A percentile compares a stretch with the other conserved stretches of the same genome.
These are phyloP conservation scores for Ladona fulva DNA, from an alignment of 1,140 invertebrate genomes.

Conservation along the genomic window DNA sequence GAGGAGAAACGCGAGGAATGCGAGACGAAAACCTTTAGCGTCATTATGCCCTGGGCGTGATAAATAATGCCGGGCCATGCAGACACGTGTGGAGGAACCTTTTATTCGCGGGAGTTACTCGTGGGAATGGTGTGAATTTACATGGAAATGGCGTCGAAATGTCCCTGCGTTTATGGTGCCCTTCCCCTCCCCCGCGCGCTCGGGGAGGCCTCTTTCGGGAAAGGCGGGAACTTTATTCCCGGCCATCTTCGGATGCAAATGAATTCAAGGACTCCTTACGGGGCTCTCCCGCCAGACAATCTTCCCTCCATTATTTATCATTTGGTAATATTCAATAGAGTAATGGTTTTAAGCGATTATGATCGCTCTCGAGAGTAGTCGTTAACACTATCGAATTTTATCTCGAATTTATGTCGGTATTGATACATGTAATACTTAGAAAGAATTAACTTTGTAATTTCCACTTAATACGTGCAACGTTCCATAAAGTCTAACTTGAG, in stretches of 20 bases:
- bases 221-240: not conserved
- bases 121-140: not conserved
- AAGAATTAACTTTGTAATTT: no score
- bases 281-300: not conserved
- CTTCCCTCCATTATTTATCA: no score
- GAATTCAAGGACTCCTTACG: not conserved
- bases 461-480: no score
- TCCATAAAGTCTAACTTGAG: no score
- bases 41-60: not conserved
- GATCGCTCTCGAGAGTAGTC: no score
- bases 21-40: not conserved
- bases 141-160: not conserved
- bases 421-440: no score
- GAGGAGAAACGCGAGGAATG: not conserved
- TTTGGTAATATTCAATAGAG: no score
- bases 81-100: not conserved
- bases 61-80: not conserved
- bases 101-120: not conserved
- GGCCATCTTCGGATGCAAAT: slow-evolving; percentile 9
- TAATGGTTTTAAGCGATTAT: no score
- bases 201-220: not conserved
- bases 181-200: not conserved
- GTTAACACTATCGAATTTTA: no score
- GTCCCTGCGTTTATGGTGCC: not conserved
- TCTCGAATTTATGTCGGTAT: no score